phyloP scores from a whole-genome alignment of 2,888 invertebrate genomes.

The Drosophila dives region DNA sequence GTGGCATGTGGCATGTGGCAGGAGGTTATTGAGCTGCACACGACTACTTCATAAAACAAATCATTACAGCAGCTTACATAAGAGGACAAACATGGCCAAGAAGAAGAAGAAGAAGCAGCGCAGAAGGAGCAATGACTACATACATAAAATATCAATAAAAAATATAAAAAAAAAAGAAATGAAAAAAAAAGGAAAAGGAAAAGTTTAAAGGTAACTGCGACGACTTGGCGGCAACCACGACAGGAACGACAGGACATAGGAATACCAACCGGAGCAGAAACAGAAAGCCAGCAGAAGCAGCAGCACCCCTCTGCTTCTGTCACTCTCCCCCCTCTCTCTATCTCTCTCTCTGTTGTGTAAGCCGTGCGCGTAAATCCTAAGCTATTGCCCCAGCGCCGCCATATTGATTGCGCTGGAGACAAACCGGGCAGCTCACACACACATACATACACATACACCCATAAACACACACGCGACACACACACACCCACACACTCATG shows the following conservation, averaged over 20 bases:
- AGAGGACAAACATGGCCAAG: slow-evolving; percentile 47
- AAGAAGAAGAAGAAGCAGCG: neutral
- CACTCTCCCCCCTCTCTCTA: neutral
- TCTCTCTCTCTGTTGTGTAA: slow-evolving; percentile 34
- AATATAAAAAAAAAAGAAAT: slow-evolving; percentile 46
- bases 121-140: slow-evolving; percentile 45
- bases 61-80: slow-evolving; percentile 78
- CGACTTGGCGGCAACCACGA: slow-evolving; percentile 60
- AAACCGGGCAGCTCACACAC: slow-evolving; percentile 56
- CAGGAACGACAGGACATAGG: slow-evolving; percentile 16
- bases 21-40: slow-evolving; percentile 7
- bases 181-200: slow-evolving; percentile 1
- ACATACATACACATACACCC: slow-evolving; percentile 21
- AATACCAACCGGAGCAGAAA: slow-evolving; percentile 19
- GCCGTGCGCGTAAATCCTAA: slow-evolving; percentile 76
- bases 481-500: neutral
- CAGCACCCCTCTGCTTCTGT: neutral
- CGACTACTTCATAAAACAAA: slow-evolving; percentile 77
- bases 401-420: slow-evolving; percentile 78
- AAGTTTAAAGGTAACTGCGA: slow-evolving; percentile 76
- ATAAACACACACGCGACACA: neutral
- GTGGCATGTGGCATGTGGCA: neutral
- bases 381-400: slow-evolving; percentile 77
- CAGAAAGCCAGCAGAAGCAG: slow-evolving; percentile 4
- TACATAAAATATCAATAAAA: slow-evolving; percentile 79